These are phyloP conservation scores for Danaus plexippus DNA, from an alignment of 1,140 invertebrate species.

Conservation along the genomic window DNA sequence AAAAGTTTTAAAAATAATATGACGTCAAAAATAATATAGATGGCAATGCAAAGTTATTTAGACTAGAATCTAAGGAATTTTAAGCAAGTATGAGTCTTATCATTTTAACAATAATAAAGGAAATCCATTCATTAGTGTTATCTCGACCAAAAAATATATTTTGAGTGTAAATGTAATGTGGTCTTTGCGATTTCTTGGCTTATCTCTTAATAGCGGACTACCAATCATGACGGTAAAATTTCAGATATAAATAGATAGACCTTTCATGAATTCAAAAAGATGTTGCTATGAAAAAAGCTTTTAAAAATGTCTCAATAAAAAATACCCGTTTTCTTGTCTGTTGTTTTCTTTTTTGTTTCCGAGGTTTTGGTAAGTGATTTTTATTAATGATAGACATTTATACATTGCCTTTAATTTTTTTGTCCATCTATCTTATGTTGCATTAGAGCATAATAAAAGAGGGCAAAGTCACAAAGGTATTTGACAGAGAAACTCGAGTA, in stretches of 20 bases:
- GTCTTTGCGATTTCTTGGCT: conserved; percentile 21
- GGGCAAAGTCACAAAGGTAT: no score
- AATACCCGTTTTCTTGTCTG: no score
- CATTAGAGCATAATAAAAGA: no score
- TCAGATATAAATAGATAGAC: conserved; percentile 14
- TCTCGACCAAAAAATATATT: conserved; percentile 4
- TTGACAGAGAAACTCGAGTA: no score
- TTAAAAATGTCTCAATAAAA: no score
- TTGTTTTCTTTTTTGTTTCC: no score
- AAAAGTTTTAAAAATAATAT: background rate
- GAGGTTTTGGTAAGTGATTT: no score
- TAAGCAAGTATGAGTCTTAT: conserved; percentile 3
- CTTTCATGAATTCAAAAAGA: no score
- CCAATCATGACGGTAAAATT: conserved; percentile 15
- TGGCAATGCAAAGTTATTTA: conserved; percentile 1
- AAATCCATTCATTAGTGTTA: conserved; percentile 4
- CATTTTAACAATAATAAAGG: conserved; percentile 7
- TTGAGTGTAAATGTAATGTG: conserved; percentile 12
- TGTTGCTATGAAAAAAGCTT: no score
- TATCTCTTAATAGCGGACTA: conserved; percentile 19
- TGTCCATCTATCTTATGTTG: no score
- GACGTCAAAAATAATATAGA: background rate
- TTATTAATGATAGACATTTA: no score
- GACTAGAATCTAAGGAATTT: background rate
- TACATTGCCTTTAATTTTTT: no score